Evolutionary conservation across 2,797 vertebrate genomes (phyloP).

Genomic region (Mus spretus): DNA sequence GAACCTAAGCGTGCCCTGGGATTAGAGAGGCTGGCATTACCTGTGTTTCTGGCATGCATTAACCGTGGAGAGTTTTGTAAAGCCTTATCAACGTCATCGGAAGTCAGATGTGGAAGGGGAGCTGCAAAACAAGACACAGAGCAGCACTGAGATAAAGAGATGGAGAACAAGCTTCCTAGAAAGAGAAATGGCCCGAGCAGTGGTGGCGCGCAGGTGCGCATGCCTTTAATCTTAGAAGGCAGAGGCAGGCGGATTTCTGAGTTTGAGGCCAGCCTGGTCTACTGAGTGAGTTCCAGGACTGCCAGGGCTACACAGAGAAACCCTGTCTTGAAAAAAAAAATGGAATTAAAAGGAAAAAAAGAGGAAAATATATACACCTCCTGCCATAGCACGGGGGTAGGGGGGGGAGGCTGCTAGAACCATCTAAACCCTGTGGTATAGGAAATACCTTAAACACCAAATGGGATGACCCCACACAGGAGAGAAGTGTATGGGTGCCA

Average conservation of each 20-base stretch:
- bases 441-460: conserved; percentile 61
- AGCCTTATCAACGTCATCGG: conserved; percentile 97
- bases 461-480: background rate
- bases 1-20: conserved; percentile 76
- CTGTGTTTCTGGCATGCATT: conserved; percentile 97
- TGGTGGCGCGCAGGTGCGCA: no score
- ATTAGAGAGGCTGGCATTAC: conserved; percentile 90
- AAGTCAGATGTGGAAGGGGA: conserved; percentile 97
- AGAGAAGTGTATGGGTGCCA: background rate
- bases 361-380: background rate
- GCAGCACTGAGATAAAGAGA: conserved; percentile 89
- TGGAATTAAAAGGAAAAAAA: background rate
- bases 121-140: conserved; percentile 93
- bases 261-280: no score
- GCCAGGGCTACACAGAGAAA: no score
- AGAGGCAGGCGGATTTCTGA: no score
- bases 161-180: conserved; percentile 79
- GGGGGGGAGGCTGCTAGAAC: background rate
- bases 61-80: conserved; percentile 96
- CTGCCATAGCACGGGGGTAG: background rate
- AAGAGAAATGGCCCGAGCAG: no score
- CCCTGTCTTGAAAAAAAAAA: no score
- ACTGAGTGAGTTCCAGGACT: no score
- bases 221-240: no score
- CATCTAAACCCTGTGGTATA: background rate